Evolutionary conservation across 2,797 vertebrate species (phyloP).

Genomic region (Sphaeramia orbicularis): DNA sequence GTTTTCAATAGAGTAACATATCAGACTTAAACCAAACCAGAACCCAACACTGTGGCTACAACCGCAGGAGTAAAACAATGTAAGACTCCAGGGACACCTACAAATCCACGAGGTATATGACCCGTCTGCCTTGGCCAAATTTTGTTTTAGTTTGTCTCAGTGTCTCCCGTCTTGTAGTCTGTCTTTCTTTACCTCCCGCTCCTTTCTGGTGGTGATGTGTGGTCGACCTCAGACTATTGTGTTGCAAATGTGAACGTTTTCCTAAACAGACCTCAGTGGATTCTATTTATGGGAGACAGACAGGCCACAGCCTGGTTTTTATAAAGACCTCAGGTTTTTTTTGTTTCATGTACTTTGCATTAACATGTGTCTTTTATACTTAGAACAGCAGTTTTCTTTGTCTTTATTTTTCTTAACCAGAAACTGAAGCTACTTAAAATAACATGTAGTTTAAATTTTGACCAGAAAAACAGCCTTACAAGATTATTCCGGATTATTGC

Average conservation of each 20-base stretch:
- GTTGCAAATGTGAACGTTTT: conserved; percentile 76
- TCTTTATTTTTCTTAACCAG: conserved; percentile 31
- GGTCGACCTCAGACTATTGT: conserved; percentile 80
- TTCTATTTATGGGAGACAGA: conserved; percentile 72
- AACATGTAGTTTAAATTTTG: conserved; percentile 9
- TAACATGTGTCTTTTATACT: conserved; percentile 46
- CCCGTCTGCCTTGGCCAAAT: conserved; percentile 39
- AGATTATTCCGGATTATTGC: background rate
- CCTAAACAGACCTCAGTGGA: conserved; percentile 62
- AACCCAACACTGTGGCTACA: conserved; percentile 51
- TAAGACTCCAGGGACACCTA: conserved; percentile 64
- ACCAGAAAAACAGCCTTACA: background rate
- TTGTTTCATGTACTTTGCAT: conserved; percentile 46
- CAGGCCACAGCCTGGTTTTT: conserved; percentile 41
- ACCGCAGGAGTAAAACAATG: conserved; percentile 71
- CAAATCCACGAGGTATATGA: conserved; percentile 54
- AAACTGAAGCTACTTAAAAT: conserved; percentile 24
- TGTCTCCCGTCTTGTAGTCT: conserved; percentile 28
- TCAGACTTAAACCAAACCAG: conserved; percentile 64
- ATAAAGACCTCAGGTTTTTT: conserved; percentile 50
- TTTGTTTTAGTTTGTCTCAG: conserved; percentile 30
- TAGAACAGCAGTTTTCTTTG: conserved; percentile 30
- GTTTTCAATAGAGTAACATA: conserved; percentile 67
- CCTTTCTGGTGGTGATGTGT: conserved; percentile 67
- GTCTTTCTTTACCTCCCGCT: conserved; percentile 60